These are phyloP conservation scores for Pagrus major DNA, from an alignment of 2,113 vertebrate genomes.

Conservation along the genomic window DNA sequence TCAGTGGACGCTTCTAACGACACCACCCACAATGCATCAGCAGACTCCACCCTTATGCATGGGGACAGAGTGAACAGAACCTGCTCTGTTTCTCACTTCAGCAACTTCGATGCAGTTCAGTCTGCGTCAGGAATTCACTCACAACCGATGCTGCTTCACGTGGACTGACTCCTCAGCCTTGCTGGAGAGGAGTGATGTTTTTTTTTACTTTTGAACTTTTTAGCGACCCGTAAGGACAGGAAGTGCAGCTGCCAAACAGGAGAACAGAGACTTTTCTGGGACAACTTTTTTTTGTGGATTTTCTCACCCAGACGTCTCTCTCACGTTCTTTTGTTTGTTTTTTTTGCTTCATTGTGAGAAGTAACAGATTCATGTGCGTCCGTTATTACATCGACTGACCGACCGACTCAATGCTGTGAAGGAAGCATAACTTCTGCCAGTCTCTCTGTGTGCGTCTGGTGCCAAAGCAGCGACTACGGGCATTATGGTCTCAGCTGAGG, in stretches of 20 bases:
- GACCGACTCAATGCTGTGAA: conserved; percentile 79
- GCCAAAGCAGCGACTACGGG: conserved; percentile 69
- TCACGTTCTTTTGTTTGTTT: conserved; percentile 12
- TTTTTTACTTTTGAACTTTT: conserved; percentile 20
- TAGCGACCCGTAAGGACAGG: conserved; percentile 35
- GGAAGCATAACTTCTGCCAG: conserved; percentile 61
- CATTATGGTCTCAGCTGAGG: conserved; percentile 72
- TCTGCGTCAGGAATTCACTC: conserved; percentile 39
- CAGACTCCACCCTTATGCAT: background rate
- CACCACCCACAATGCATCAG: conserved; percentile 67
- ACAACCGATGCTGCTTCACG: conserved; percentile 58
- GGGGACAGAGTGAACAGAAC: conserved; percentile 13
- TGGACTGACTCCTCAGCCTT: conserved; percentile 13
- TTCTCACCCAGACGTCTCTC: conserved; percentile 26
- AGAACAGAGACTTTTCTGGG: conserved; percentile 23
- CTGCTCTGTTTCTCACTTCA: conserved; percentile 13
- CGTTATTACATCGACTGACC: conserved; percentile 55
- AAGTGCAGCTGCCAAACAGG: conserved; percentile 68
- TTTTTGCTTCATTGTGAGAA: conserved; percentile 25
- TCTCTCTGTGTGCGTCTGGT: conserved; percentile 53
- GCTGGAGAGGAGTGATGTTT: background rate
- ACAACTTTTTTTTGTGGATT: conserved; percentile 1
- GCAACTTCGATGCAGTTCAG: conserved; percentile 19
- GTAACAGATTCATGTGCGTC: conserved; percentile 28
- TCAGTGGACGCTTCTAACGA: conserved; percentile 18